Conservation (phyloP, 2,797 vertebrate species). For the Halcyon chelicuti region DNA sequence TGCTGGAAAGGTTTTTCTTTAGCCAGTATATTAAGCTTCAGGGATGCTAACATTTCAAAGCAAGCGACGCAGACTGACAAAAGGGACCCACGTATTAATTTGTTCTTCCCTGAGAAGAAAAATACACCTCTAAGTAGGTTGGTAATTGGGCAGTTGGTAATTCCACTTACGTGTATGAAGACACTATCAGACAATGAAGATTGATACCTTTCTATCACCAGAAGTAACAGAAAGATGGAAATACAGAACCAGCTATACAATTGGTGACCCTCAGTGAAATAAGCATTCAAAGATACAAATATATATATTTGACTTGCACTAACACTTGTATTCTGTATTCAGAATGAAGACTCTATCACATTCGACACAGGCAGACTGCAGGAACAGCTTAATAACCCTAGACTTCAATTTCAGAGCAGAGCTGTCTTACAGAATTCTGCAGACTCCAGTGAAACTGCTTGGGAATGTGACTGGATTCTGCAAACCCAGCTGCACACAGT, state of each 20-base stretch:
- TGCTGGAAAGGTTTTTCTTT: background rate
- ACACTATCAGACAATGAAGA: background rate
- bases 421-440: background rate
- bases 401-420: background rate
- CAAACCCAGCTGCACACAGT: background rate
- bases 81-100: background rate
- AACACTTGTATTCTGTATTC: background rate
- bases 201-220: background rate
- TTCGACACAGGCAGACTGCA: background rate
- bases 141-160: background rate
- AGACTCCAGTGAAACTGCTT: background rate
- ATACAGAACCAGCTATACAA: background rate
- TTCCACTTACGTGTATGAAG: background rate
- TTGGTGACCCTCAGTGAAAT: background rate
- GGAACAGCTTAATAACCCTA: background rate
- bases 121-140: background rate
- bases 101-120: background rate
- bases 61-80: background rate
- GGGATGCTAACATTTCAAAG: background rate
- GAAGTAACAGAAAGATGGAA: background rate
- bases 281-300: background rate
- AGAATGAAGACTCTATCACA: background rate
- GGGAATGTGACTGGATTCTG: background rate
- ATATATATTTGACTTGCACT: background rate
- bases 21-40: background rate